phyloP scores from a whole-genome alignment of 2,888 invertebrate genomes.

The Apamea sordens region DNA sequence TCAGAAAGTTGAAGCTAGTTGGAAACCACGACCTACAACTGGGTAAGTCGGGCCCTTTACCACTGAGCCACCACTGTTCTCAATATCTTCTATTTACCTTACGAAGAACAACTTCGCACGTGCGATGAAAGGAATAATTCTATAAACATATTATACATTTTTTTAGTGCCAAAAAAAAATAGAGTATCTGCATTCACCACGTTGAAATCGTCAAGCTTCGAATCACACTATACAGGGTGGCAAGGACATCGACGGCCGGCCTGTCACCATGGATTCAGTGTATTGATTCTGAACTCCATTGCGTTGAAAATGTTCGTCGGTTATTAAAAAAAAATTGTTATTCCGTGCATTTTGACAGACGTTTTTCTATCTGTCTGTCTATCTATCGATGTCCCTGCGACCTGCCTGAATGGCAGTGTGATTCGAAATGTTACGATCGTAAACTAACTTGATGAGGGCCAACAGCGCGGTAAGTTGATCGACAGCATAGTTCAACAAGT shows the following conservation, averaged over 20 bases:
- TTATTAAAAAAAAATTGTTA: too few species aligned
- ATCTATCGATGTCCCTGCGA: neutral
- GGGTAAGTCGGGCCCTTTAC: too few species aligned
- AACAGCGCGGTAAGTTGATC: conserved; percentile 92
- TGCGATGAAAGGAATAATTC: neutral
- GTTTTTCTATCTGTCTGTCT: neutral
- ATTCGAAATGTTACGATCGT: neutral
- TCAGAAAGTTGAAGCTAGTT: too few species aligned
- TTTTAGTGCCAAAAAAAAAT: neutral
- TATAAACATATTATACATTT: too few species aligned
- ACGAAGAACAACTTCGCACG: neutral
- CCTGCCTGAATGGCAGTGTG: neutral
- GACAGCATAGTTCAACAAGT: conserved; percentile 95
- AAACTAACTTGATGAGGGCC: conserved; percentile 85
- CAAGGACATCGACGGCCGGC: neutral
- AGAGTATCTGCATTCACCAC: neutral
- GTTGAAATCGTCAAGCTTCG: neutral
- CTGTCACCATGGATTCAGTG: neutral
- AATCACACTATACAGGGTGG: too few species aligned
- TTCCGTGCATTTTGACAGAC: too few species aligned
- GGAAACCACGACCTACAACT: too few species aligned
- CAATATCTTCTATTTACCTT: too few species aligned
- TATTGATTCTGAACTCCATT: neutral
- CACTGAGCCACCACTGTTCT: too few species aligned
- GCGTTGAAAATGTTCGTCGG: neutral